A percentile compares a stretch with the other conserved stretches of the same genome.
Evolutionary conservation across 2,113 vertebrate species (phyloP).

Genomic region (Callopanchax toddi): DNA sequence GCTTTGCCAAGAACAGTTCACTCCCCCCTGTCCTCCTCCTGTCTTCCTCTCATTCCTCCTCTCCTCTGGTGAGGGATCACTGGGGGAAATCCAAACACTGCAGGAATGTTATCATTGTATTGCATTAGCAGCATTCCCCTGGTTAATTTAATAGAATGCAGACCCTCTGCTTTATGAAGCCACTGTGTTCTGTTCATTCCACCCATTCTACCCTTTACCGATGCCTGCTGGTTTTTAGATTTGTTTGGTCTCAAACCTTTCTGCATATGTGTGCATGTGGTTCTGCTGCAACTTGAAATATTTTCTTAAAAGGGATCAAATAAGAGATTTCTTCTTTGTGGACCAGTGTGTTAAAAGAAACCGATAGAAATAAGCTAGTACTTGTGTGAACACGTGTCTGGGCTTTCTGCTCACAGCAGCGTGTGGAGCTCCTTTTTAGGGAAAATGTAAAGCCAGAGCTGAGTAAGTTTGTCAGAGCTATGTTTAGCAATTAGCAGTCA

Average conservation of each 20-base stretch:
- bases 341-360: not conserved
- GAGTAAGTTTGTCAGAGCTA: conserved; percentile 36
- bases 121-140: conserved; percentile 76
- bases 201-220: conserved; percentile 18
- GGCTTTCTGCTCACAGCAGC: conserved; percentile 23
- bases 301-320: not conserved
- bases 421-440: conserved; percentile 65
- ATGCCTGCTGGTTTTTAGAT: not conserved
- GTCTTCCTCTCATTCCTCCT: conserved; percentile 34
- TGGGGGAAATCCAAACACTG: conserved; percentile 78
- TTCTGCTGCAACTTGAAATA: not conserved
- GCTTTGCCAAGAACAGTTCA: conserved; percentile 49
- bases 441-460: conserved; percentile 33
- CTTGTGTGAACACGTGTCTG: not conserved
- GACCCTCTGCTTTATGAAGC: conserved; percentile 52
- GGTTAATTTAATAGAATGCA: conserved; percentile 72
- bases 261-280: not conserved
- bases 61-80: conserved; percentile 65
- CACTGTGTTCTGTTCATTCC: conserved; percentile 53
- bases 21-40: conserved; percentile 29
- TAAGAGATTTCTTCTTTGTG: not conserved
- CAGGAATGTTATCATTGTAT: conserved; percentile 79
- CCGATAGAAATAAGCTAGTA: not conserved
- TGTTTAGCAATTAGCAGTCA: conserved; percentile 40
- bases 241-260: not conserved